Evolutionary conservation across 2,888 invertebrate species (phyloP).

Genomic region (Drosophila sordidula): DNA sequence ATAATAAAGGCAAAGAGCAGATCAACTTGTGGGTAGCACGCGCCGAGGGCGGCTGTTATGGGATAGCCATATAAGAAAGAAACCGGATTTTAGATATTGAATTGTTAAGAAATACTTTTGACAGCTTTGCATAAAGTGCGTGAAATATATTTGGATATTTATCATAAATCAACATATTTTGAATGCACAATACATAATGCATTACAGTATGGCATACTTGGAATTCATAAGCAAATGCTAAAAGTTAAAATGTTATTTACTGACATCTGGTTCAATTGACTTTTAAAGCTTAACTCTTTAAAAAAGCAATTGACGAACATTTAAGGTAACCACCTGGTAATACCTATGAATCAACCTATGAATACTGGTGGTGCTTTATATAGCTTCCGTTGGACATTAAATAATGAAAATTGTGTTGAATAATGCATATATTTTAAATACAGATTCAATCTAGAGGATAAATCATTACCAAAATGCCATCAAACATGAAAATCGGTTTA

Average conservation of each 20-base stretch:
- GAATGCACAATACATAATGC: not conserved
- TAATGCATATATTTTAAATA: no score
- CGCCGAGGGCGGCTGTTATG: conserved; percentile 7
- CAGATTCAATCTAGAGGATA: no score
- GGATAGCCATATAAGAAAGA: conserved; percentile 11
- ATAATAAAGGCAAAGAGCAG: conserved; percentile 2
- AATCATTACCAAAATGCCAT: no score
- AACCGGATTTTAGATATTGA: conserved; percentile 33
- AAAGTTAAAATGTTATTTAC: not conserved
- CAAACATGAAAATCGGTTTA: no score
- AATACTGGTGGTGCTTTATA: no score
- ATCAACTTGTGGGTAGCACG: conserved; percentile 18
- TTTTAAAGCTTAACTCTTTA: not conserved
- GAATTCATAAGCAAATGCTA: not conserved
- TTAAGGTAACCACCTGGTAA: no score
- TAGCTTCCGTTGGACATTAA: no score
- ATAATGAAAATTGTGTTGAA: no score
- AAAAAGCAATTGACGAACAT: not conserved
- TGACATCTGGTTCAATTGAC: not conserved
- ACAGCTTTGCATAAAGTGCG: conserved; percentile 13
- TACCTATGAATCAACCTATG: no score
- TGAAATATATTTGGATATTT: conserved; percentile 23
- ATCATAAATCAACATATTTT: conserved; percentile 32
- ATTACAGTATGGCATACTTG: not conserved
- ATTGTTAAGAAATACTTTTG: conserved; percentile 20